phyloP scores from a whole-genome alignment of 1,140 invertebrate species.

The Drosophila obscura region DNA sequence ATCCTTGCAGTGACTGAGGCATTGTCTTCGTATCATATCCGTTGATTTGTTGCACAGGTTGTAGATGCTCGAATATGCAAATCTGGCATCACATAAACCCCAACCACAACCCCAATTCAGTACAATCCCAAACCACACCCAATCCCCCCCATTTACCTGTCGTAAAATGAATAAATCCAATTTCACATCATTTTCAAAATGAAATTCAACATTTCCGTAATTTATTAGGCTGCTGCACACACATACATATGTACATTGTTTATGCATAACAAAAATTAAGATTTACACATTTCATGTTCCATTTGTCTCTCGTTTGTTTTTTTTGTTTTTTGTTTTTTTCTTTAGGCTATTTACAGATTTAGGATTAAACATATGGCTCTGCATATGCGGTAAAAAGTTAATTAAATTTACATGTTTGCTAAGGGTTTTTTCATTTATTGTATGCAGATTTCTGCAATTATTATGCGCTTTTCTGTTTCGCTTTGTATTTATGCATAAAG shows the following conservation, averaged over 20 bases:
- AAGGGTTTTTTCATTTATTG: conserved; percentile 33
- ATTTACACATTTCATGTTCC: conserved; percentile 54
- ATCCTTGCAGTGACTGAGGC: too few relatives aligned
- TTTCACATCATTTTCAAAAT: conserved; percentile 40
- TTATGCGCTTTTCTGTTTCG: conserved; percentile 32
- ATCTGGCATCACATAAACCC: neutral
- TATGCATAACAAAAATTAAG: conserved; percentile 50
- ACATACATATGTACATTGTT: conserved; percentile 38
- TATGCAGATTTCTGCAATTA: conserved; percentile 19
- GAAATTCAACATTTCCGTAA: conserved; percentile 50
- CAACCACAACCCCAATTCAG: neutral
- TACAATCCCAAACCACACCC: too few relatives aligned
- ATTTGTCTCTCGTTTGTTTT: conserved; percentile 30
- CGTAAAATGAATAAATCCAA: neutral
- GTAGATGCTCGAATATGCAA: too few relatives aligned
- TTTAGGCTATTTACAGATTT: conserved; percentile 42
- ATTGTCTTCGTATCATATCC: too few relatives aligned
- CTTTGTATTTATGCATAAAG: conserved; percentile 71
- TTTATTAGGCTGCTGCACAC: conserved; percentile 35
- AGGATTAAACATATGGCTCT: conserved; percentile 35
- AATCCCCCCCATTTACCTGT: neutral
- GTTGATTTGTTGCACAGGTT: too few relatives aligned
- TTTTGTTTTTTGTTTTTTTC: neutral
- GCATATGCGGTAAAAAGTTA: conserved; percentile 55
- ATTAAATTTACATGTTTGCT: conserved; percentile 59